Base-by-base conservation (phyloP, 2,888 invertebrate species). In the Drosophila limbata region DNA sequence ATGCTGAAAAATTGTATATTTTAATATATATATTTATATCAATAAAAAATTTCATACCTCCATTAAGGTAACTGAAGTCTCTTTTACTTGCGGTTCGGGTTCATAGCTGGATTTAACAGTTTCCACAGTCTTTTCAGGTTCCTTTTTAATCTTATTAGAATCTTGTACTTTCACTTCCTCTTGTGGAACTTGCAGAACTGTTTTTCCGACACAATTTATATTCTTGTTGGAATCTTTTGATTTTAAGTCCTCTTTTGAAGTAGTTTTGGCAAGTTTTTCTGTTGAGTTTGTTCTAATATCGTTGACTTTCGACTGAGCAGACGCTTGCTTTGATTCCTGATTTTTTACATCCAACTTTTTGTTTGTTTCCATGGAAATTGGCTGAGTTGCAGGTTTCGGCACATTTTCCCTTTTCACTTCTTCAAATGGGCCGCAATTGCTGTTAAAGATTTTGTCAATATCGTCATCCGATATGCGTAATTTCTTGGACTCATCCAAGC, bases 401-500 rank as follows among this genome's bases (percentile, higher is more conserved):
- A 37, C 5, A 19, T 50, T 56, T 0, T 13, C 10, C 47, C 79
- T 89, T 42, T 90, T 91, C 0, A 92, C 82, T 70, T 92, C 91
- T 28, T 89, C 90, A 71, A 87, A 92, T 5, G 84, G 69, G 0
- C 92, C 92, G 51, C 91, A 91, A 79, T 91, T 90, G 33, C 91
- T 90, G 42, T 92, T 92, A 50, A 92, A 92, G 4, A 92, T 77
- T 71, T 92, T 92, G 66, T 92, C 92, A 17, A 92, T 91, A 11
- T 92, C 91, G 21, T 92, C 92, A 77, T 92, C 92, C 1, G 92
- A 90, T 48, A 92, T 92, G 52, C 84, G 87, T 10, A 91, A 65
- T 50, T 86, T 82, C 4, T 89, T 88, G 40, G 84, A 71, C 10
- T 84, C 84, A 62, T 88, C 84, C 31, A 86, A 85, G 3, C 53